Base-by-base conservation (phyloP, 1,140 invertebrate species). In the Leptoteleia sp. region DNA sequence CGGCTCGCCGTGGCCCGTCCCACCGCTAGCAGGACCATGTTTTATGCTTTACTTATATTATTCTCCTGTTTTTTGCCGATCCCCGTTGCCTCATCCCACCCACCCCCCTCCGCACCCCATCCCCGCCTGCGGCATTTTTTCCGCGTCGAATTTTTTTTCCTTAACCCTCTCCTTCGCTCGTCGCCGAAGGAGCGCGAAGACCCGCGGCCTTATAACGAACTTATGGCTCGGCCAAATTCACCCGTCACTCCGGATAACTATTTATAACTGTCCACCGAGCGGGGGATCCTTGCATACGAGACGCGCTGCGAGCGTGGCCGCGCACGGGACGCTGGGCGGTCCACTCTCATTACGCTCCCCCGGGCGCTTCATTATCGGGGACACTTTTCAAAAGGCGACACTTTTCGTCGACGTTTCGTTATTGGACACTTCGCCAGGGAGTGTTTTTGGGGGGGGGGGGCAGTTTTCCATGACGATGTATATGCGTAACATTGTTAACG, bases 211-310 rank as follows among this genome's bases (percentile, higher is more conserved):
- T 17, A 71, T 70, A 77, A 77, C 52, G 48, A 70, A 77, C 65
- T 77, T 80, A 78, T 64, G 73, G 73, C 12, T 38, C 71, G 47
- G 48, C 75, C 33, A 86, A 87, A 85, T 86, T 81, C 81, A 84
- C 83, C 85, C 85, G 86, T 87, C 86, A 86, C 82, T 87, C 75
- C 67, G 76, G 59, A 83, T 86, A 86, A 85, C 84, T 87, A 87
- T 86, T 87, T 86, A 87, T 84, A 86, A 79, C 81, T 73, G 82
- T 67, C 61, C 67, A 15, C 2, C 19, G 6, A 61, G 35, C 16
- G 67, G n/a, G n/a, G n/a, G 45, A 77, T 77, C 71, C 59, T 77
- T 71, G 75, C 75, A 77, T 71, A 77, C 59, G 38, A 65, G 57
- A 65, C 47, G 65, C 50, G 22, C 6, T 6, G 22, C 6, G 22